A percentile compares a stretch with the other conserved stretches of the same genome.
phyloP scores from a whole-genome alignment of 2,888 invertebrate genomes.

The Drosophila pseudotalamancana region DNA sequence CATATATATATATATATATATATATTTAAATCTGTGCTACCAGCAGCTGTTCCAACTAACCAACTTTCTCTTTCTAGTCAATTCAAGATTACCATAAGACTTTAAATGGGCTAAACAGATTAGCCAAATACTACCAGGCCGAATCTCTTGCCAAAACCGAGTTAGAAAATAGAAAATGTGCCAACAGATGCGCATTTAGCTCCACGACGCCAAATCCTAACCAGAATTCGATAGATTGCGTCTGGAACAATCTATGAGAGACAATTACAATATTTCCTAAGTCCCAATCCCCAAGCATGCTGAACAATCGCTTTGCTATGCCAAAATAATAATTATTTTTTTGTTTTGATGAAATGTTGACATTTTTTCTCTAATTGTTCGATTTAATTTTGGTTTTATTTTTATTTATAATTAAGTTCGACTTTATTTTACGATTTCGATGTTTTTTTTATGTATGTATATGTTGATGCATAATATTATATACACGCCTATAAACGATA shows the following conservation, averaged over 20 bases:
- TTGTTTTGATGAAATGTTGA: conserved; percentile 38
- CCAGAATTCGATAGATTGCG: conserved; percentile 3
- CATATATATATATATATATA: too few relatives aligned
- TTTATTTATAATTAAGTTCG: conserved; percentile 38
- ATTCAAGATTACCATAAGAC: conserved; percentile 40
- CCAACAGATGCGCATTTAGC: conserved; percentile 16
- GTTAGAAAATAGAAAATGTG: conserved; percentile 12
- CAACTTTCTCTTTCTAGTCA: conserved; percentile 61
- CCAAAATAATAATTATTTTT: conserved; percentile 33
- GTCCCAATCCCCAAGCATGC: conserved; percentile 15
- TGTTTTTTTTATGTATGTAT: conserved; percentile 56
- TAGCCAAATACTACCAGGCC: conserved; percentile 4
- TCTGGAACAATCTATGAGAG: conserved; percentile 2
- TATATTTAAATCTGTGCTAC: too few relatives aligned
- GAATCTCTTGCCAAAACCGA: conserved; percentile 37
- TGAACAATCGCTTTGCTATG: conserved; percentile 37
- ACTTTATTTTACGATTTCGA: conserved; percentile 53
- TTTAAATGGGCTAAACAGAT: conserved; percentile 20
- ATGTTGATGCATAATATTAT: conserved; percentile 32
- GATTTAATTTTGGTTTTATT: conserved; percentile 33
- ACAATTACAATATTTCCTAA: background rate
- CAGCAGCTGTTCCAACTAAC: conserved; percentile 9
- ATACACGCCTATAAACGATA: conserved; percentile 40
- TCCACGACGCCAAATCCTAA: conserved; percentile 16
- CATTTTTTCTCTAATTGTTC: conserved; percentile 28